These are phyloP conservation scores for Mustela nigripes DNA, from an alignment of 2,113 vertebrate genomes.

Conservation along the genomic window DNA sequence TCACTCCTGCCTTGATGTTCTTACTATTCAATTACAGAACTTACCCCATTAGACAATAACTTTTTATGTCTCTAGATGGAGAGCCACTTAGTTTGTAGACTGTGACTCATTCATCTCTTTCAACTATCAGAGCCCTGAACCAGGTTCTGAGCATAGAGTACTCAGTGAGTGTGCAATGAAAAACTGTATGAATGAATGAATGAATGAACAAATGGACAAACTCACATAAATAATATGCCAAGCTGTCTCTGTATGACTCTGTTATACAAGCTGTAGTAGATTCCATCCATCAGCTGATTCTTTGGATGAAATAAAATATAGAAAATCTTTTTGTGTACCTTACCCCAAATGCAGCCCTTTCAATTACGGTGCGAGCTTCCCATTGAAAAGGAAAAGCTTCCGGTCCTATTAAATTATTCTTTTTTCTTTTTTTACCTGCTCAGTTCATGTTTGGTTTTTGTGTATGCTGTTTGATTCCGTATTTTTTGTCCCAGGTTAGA, in stretches of 20 bases:
- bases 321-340: not conserved
- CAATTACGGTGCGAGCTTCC: not conserved
- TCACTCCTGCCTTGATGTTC: not conserved
- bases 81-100: not conserved
- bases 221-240: not conserved
- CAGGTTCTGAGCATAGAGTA: not conserved
- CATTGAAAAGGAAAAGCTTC: not conserved
- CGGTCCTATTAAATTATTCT: not conserved
- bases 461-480: not conserved
- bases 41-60: not conserved
- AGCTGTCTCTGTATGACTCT: not conserved
- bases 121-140: not conserved
- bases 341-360: not conserved
- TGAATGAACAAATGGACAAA: not conserved
- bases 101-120: not conserved
- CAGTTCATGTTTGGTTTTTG: slow-evolving; percentile 31
- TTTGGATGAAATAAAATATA: slow-evolving; percentile 27
- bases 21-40: slow-evolving; percentile 10
- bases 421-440: not conserved
- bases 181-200: not conserved
- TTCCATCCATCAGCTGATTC: not conserved
- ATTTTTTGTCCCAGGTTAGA: slow-evolving; percentile 53
- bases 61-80: not conserved
- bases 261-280: not conserved
- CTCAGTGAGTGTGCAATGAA: slow-evolving; percentile 23